phyloP scores from a whole-genome alignment of 2,113 vertebrate genomes.

The Lycocorax pyrrhopterus region DNA sequence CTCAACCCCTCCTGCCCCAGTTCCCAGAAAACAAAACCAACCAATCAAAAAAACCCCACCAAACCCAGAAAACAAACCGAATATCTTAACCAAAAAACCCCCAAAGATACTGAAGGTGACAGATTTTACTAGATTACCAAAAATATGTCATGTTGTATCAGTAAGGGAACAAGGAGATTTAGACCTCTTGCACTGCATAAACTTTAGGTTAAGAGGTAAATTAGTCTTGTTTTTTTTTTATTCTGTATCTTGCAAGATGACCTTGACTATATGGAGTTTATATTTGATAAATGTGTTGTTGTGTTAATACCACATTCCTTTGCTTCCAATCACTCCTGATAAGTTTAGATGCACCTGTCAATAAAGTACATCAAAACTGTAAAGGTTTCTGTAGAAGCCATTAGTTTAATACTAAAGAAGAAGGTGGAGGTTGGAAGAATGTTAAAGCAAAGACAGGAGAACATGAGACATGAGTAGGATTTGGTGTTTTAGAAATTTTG shows the following conservation, averaged over 20 bases:
- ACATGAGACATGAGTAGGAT: background rate
- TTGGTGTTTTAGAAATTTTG: background rate
- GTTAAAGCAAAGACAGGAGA: background rate
- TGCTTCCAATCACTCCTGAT: background rate
- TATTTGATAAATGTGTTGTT: background rate
- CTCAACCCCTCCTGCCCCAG: accelerated
- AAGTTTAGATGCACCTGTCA: background rate
- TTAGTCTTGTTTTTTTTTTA: background rate
- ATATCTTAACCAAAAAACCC: background rate
- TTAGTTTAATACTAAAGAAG: background rate
- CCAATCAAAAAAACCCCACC: background rate
- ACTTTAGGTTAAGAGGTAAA: background rate
- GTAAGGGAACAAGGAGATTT: background rate
- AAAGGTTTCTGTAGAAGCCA: background rate
- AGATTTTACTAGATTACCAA: background rate
- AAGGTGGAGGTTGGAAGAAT: background rate
- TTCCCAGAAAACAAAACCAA: background rate
- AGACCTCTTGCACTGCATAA: background rate
- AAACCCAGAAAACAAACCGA: accelerated
- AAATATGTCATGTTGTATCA: background rate
- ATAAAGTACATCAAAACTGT: background rate
- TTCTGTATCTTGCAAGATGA: background rate
- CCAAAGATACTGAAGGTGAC: background rate
- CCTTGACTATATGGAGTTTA: background rate
- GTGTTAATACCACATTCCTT: background rate